Conservation (phyloP, 2,113 vertebrate species). For the Oryzias celebensis region DNA sequence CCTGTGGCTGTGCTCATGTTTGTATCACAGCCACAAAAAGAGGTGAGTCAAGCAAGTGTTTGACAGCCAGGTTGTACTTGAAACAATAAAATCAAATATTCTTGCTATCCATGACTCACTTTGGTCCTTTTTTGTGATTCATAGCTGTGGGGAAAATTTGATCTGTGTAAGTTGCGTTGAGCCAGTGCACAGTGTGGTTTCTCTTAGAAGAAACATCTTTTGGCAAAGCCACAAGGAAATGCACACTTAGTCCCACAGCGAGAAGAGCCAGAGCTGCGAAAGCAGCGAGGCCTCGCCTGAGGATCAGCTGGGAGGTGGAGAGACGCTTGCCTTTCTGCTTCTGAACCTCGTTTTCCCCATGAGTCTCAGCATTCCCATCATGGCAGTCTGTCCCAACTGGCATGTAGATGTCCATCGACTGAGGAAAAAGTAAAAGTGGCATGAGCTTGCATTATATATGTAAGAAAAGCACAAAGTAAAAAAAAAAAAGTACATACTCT, state of each 20-base stretch:
- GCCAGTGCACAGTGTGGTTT: conserved; percentile 57
- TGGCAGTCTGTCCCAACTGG: conserved; percentile 1
- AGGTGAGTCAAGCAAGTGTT: conserved; percentile 8
- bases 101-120: conserved; percentile 3
- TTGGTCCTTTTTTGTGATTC: conserved; percentile 15
- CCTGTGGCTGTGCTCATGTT: not conserved
- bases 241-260: conserved; percentile 50
- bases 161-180: conserved; percentile 40
- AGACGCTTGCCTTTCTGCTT: conserved; percentile 29
- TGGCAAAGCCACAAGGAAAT: conserved; percentile 63
- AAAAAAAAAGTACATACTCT: conserved; percentile 17
- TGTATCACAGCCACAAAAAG: not conserved
- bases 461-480: not conserved
- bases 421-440: conserved; percentile 1
- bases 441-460: too few relatives aligned
- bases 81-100: conserved; percentile 31
- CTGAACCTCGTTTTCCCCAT: conserved; percentile 4
- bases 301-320: conserved; percentile 68
- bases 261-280: conserved; percentile 60
- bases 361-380: not conserved
- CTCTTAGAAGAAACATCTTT: conserved; percentile 6
- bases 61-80: not conserved
- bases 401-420: conserved; percentile 53
- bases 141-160: conserved; percentile 11
- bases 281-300: conserved; percentile 67